Evolutionary conservation across 2,888 invertebrate species (phyloP), one percentile per base, ranked within the genome.

Genomic region (Drosophila anomalata): DNA sequence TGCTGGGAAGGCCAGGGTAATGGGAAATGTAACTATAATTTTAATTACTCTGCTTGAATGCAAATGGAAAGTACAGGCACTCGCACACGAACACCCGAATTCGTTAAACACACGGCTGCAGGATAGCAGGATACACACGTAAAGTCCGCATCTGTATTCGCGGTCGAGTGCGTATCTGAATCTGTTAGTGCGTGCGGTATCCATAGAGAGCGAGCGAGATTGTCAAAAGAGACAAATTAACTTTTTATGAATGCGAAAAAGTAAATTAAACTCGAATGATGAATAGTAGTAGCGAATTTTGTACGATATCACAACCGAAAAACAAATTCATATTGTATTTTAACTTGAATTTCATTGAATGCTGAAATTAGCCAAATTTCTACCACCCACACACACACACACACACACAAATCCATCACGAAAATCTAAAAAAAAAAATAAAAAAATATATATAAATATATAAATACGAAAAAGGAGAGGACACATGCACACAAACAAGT

Each of bases 21-120:
- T 73, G 71, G 36, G 75, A 74, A 59, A 66, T 69, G 74, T 73
- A 70, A 72, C 77, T 85, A 87, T 87, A 77, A 85, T 82, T 82
- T 82, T 82, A 82, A 82, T 82, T 87, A 77, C 86, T 67, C 67
- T 61, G 55, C 73, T 63, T 52, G 55, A 66, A 65, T 65, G 73
- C 67, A 73, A 65, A 73, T 73, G 51, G 55, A 65, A 73, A 51
- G 48, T 48, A 41, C 58, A 52, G 29, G 29, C 70, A 42, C 17
- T 6, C 41, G 14, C 41, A 56, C 51, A 54, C 47, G 54, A 17
- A 33, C 41, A 41, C 11, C 33, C 20, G 41, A 24, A 53, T 26
- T 41, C 39, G 33, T 31, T 3, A 26, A 24, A 53, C 20, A 53
- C 46, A 26, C 54, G 54, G 47, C 47, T 29, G 54, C 54, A 29